Evolutionary conservation across 2,888 invertebrate species (phyloP).

Genomic region (Syrphus vitripennis): DNA sequence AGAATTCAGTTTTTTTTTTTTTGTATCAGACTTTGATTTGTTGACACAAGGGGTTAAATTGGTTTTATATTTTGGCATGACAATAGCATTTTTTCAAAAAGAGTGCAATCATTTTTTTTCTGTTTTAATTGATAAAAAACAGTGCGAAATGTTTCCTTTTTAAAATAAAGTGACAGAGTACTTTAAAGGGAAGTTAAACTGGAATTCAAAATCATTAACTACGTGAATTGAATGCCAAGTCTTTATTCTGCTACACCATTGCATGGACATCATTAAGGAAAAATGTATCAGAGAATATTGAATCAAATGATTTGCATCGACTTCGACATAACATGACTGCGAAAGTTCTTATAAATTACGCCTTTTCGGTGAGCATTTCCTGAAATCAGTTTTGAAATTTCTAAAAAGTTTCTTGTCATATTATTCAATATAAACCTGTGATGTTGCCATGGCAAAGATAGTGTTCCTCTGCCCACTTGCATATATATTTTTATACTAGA

Average conservation of each 20-base stretch:
- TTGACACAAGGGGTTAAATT: background rate
- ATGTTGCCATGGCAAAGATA: background rate
- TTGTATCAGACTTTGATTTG: background rate
- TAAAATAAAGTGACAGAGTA: background rate
- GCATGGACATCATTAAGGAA: background rate
- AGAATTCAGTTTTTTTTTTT: background rate
- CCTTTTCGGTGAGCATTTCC: background rate
- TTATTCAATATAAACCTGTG: conserved; percentile 18
- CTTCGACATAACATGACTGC: background rate
- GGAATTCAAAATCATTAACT: conserved; percentile 1
- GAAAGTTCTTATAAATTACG: background rate
- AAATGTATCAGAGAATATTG: no score
- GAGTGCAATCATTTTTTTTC: background rate
- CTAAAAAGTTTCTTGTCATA: conserved; percentile 19
- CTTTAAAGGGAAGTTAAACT: background rate
- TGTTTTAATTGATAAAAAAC: background rate
- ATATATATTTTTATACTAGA: background rate
- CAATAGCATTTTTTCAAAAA: background rate
- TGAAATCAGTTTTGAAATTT: background rate
- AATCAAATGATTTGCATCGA: background rate
- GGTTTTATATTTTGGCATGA: background rate
- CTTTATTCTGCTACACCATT: background rate
- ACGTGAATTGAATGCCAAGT: background rate
- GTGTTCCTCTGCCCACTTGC: conserved; percentile 18
- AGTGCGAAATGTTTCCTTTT: background rate